Conservation (phyloP, 2,888 invertebrate species). For the Dicyrtoma fusca region DNA sequence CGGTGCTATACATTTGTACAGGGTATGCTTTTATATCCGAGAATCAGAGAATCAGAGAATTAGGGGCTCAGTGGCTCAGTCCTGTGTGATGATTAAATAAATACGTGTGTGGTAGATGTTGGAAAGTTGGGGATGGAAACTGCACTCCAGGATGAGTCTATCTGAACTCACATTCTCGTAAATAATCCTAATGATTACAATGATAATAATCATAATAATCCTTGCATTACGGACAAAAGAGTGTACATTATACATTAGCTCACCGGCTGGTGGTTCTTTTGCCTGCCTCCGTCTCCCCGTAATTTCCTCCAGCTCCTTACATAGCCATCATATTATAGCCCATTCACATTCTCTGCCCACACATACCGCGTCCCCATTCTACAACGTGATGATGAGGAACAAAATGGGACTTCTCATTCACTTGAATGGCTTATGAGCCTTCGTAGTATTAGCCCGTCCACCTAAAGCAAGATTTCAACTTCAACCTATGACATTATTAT, state of each 20-base stretch:
- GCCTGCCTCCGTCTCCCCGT: not conserved
- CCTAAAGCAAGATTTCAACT: no score
- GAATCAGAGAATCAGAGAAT: not conserved
- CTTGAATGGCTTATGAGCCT: not conserved
- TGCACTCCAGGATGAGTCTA: slow-evolving; percentile 20
- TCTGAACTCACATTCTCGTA: slow-evolving; percentile 26
- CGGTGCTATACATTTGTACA: not conserved
- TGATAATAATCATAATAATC: slow-evolving; percentile 33
- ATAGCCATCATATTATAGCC: slow-evolving; percentile 8
- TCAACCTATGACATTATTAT: not conserved
- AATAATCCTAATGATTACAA: slow-evolving; percentile 37
- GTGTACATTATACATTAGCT: slow-evolving; percentile 1
- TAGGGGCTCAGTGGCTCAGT: not conserved
- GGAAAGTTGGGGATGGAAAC: not conserved
- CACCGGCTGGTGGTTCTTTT: not conserved
- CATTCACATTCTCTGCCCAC: slow-evolving; percentile 8
- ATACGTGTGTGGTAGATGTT: slow-evolving; percentile 2
- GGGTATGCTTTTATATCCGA: not conserved
- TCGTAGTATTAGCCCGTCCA: no score
- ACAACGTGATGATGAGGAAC: not conserved
- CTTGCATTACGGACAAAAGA: slow-evolving; percentile 4
- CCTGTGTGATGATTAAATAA: slow-evolving; percentile 6
- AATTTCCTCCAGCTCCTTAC: slow-evolving; percentile 20
- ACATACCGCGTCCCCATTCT: not conserved
- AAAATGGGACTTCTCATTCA: slow-evolving; percentile 9